Evolutionary conservation across 2,113 vertebrate genomes (phyloP).

Genomic region (Alosa alosa): DNA sequence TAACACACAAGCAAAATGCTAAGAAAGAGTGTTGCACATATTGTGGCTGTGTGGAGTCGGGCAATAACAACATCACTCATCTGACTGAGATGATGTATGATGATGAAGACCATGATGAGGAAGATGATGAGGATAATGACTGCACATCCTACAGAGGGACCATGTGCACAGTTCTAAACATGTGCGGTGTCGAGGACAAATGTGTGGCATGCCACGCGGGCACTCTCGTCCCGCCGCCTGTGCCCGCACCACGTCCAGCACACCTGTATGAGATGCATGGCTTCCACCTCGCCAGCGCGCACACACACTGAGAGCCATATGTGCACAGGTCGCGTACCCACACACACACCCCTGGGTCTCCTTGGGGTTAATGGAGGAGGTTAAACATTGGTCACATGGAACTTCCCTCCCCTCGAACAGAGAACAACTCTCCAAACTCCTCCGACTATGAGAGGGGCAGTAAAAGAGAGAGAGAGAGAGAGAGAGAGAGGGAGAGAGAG

Average conservation of each 20-base stretch:
- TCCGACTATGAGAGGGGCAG: background rate
- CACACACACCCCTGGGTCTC: slow-evolving; percentile 6
- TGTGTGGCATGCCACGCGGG: background rate
- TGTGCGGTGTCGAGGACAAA: background rate
- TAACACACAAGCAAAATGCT: background rate
- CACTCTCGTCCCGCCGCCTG: background rate
- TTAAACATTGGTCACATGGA: slow-evolving; percentile 2
- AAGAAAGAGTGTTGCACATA: background rate
- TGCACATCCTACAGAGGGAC: background rate
- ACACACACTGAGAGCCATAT: slow-evolving; percentile 19
- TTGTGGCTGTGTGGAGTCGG: background rate
- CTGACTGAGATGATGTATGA: background rate
- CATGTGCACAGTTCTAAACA: background rate
- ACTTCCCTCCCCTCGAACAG: background rate
- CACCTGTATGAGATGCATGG: background rate
- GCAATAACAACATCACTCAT: background rate
- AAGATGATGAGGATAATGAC: background rate
- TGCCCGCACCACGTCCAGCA: background rate
- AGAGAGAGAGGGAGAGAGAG: background rate
- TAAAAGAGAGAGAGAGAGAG: background rate
- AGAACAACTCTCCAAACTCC: background rate
- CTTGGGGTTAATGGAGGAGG: slow-evolving; percentile 7
- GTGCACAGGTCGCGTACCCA: background rate
- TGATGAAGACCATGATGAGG: background rate
- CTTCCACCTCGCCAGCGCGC: background rate